These are phyloP conservation scores for Clivina fossor DNA, from an alignment of 2,888 invertebrate species.

Conservation along the genomic window DNA sequence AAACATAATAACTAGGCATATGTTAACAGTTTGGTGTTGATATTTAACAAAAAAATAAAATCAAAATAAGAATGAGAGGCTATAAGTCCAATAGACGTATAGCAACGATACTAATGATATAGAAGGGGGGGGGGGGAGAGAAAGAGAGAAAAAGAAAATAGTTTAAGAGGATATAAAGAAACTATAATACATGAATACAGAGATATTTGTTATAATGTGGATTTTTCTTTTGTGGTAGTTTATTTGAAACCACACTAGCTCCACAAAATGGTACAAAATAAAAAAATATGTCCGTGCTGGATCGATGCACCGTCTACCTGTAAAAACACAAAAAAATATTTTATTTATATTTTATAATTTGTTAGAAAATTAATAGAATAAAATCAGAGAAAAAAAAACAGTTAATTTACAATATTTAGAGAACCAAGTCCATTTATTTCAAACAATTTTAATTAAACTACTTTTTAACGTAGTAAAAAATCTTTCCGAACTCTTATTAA, in stretches of 20 bases:
- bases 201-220: constrained; percentile 27
- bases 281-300: constrained; percentile 42
- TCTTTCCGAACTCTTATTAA: too few relatives aligned
- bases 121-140: too few relatives aligned
- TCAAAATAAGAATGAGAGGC: too few relatives aligned
- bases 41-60: constrained; percentile 24
- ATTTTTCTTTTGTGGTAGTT: constrained; percentile 23
- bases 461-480: too few relatives aligned
- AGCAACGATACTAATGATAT: constrained; percentile 24
- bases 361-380: too few relatives aligned
- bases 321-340: constrained; percentile 26
- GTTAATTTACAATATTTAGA: too few relatives aligned
- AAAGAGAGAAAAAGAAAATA: constrained; percentile 14
- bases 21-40: constrained; percentile 27
- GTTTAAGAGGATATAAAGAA: constrained; percentile 13
- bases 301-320: constrained; percentile 43
- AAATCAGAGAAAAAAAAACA: too few relatives aligned
- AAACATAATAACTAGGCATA: constrained; percentile 28
- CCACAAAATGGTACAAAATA: constrained; percentile 40
- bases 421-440: too few relatives aligned
- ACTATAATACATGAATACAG: constrained; percentile 28
- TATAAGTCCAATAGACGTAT: constrained; percentile 19
- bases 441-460: too few relatives aligned
- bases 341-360: too few relatives aligned
- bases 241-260: constrained; percentile 19